Conservation (phyloP, 1,140 invertebrate species). For the Philotrypesis tridentata region DNA sequence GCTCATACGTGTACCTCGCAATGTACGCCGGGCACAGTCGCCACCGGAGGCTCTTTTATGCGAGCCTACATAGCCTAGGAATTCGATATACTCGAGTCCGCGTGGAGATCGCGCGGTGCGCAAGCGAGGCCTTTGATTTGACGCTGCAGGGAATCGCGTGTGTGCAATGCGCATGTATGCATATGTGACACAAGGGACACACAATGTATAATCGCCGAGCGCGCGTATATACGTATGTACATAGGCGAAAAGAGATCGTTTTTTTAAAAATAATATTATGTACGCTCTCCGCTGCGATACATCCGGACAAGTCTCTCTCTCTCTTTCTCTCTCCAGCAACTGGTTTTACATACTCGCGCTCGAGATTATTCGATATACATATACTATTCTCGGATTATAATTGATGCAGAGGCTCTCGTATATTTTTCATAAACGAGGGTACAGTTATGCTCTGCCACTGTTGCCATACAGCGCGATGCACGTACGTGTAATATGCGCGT, state of each 20-base stretch:
- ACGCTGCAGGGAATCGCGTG: background rate
- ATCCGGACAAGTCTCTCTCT: background rate
- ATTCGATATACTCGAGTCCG: background rate
- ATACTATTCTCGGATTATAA: background rate
- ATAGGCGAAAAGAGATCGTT: background rate
- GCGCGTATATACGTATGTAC: background rate
- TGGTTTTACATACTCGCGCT: background rate
- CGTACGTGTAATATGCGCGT: too few species aligned
- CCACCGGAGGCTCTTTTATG: slow-evolving; percentile 45
- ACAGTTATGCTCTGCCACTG: background rate
- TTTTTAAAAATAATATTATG: too few species aligned
- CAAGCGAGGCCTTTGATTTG: slow-evolving; percentile 52
- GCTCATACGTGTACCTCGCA: too few species aligned
- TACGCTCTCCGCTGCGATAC: too few species aligned
- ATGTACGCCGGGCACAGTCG: slow-evolving; percentile 51
- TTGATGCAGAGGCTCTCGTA: background rate
- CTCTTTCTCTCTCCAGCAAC: too few species aligned
- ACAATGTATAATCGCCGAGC: background rate
- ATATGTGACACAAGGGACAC: too few species aligned
- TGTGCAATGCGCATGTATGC: background rate
- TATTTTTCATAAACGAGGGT: background rate
- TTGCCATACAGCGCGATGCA: too few species aligned
- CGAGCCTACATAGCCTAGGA: background rate
- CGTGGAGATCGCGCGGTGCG: background rate
- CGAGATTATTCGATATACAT: background rate